Conservation (phyloP, 1,140 invertebrate species). For the Bombus vancouverensis region DNA sequence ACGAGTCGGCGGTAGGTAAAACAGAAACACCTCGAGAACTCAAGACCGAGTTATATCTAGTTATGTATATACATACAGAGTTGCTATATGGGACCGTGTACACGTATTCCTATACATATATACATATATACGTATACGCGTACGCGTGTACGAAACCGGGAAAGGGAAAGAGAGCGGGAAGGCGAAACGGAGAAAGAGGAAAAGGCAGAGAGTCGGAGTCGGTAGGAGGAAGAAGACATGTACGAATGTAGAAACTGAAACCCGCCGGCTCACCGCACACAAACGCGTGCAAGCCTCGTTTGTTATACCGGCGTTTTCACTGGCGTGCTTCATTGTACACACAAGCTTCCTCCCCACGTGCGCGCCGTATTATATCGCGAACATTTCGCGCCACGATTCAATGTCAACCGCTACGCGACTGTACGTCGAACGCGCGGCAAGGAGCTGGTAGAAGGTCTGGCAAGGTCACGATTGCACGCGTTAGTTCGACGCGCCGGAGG, state of each 20-base stretch:
- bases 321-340: constrained; percentile 35
- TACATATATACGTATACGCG: not conserved
- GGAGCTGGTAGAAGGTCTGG: constrained; percentile 57
- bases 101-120: not conserved
- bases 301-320: constrained; percentile 58
- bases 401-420: constrained; percentile 58
- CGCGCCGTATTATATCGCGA: constrained; percentile 56
- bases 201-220: constrained; percentile 9
- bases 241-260: constrained; percentile 62
- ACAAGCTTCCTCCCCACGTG: constrained; percentile 60
- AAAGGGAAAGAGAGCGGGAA: constrained; percentile 38
- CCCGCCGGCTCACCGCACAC: constrained; percentile 28
- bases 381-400: constrained; percentile 55
- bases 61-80: not conserved
- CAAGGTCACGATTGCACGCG: constrained; percentile 56
- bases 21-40: constrained; percentile 70
- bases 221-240: constrained; percentile 40
- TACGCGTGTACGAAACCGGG: constrained; percentile 4
- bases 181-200: not conserved
- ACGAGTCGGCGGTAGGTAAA: constrained; percentile 75
- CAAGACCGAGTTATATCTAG: constrained; percentile 63
- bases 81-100: too few species aligned
- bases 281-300: constrained; percentile 27
- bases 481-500: not conserved
- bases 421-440: constrained; percentile 45